Conservation (phyloP, 2,888 invertebrate species). For the Tenodera sinensis region DNA sequence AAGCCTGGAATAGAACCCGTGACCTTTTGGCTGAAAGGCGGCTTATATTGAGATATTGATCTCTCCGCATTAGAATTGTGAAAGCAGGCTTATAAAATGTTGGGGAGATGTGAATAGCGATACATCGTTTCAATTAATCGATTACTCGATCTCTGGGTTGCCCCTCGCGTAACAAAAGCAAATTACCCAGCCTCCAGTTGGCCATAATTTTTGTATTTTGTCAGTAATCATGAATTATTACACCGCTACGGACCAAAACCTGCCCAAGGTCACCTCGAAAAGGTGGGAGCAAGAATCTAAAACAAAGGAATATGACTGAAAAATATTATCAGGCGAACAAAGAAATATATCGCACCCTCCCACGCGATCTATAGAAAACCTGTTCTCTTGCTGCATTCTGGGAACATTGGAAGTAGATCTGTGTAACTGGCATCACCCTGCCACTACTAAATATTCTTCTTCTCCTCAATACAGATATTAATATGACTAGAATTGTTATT, state of each 20-base stretch:
- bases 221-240: slow-evolving; percentile 25
- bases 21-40: too few species aligned
- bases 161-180: background rate
- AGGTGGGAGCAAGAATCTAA: background rate
- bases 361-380: background rate
- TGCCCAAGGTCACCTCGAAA: background rate
- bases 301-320: slow-evolving; percentile 18
- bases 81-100: too few species aligned
- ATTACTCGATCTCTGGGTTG: background rate
- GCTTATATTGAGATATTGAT: too few species aligned
- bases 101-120: background rate
- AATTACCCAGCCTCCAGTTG: background rate
- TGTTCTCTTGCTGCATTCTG: background rate
- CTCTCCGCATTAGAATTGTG: too few species aligned
- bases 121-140: slow-evolving; percentile 13
- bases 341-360: background rate
- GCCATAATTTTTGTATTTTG: slow-evolving; percentile 24
- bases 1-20: too few species aligned
- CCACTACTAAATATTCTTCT: too few species aligned
- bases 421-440: too few species aligned
- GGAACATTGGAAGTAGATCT: too few species aligned
- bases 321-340: background rate
- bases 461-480: too few species aligned
- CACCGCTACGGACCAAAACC: background rate
- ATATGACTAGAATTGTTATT: too few species aligned